phyloP scores from a whole-genome alignment of 2,113 vertebrate genomes.

The Dascyllus trimaculatus region DNA sequence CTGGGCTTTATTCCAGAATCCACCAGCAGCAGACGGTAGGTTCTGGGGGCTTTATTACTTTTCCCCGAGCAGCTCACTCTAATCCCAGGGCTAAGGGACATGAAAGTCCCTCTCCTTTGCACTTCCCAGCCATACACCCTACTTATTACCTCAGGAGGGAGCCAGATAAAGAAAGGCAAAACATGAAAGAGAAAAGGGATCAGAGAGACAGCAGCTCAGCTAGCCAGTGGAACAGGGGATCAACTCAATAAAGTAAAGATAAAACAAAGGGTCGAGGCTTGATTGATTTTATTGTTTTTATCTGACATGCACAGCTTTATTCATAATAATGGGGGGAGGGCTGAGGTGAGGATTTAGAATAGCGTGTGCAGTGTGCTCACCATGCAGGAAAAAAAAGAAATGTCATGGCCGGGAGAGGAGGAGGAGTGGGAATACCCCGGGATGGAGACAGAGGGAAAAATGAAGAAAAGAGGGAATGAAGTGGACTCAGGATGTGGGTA shows the following conservation, averaged over 20 bases:
- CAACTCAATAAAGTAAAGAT: conserved; percentile 63
- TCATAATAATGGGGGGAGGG: conserved; percentile 43
- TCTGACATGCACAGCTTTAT: conserved; percentile 62
- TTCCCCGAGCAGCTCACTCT: conserved; percentile 67
- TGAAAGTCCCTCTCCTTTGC: conserved; percentile 73
- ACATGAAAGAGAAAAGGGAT: conserved; percentile 77
- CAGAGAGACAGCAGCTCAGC: conserved; percentile 61
- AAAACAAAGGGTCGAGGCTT: conserved; percentile 60
- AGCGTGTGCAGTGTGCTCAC: conserved; percentile 26
- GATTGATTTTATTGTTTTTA: conserved; percentile 72
- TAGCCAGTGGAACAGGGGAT: conserved; percentile 51
- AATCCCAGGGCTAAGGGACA: conserved; percentile 75
- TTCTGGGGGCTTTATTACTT: conserved; percentile 74
- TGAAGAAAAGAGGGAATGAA: conserved; percentile 51
- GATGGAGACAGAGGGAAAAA: conserved; percentile 16
- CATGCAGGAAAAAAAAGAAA: conserved; percentile 23
- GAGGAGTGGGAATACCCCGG: conserved; percentile 31
- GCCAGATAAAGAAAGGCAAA: conserved; percentile 62
- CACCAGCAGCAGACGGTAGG: conserved; percentile 63
- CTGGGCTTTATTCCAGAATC: conserved; percentile 70
- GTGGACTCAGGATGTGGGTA: conserved; percentile 78
- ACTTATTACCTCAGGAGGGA: conserved; percentile 73
- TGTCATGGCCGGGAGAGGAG: conserved; percentile 46
- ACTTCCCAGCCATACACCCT: conserved; percentile 67
- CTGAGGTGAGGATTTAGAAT: conserved; percentile 24